Base-by-base conservation (phyloP, 2,797 vertebrate genomes). In the Ptychadena robeensis region DNA sequence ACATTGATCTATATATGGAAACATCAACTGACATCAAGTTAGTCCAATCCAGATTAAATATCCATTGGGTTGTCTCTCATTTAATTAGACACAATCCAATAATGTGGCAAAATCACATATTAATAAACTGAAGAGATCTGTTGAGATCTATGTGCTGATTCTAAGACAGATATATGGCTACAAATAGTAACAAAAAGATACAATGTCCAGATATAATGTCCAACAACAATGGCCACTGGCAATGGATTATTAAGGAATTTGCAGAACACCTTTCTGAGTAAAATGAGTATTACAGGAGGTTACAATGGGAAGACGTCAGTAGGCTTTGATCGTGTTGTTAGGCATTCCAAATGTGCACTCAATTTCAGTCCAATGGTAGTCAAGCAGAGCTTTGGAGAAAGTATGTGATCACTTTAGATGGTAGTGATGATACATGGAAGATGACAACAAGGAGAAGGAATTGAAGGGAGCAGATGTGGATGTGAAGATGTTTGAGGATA, bases 401-500 rank as follows among this genome's bases (percentile, higher is more conserved):
- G 27, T 61, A 61, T 9, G 25, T 61, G 25, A 14, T 61, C 59
- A 61, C 59, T 61, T 61, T 25, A 61, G 44, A 15, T 53, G 44
- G 22, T 53, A 22, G 44, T 27, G 59, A 61, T 28, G 59, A 61
- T 61, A 28, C 25, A 61, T 10, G 7, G 59, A 28, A 11, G 59
- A 61, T 28, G 59, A n/a, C 27, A 28, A 61, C 4, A 53, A 53
- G 44, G 15, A 53, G 44, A 53, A 22, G 44, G 5, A 53, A 53
- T 6, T 53, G 44, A 53, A 22, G 15, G 44, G 44, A 53, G 15
- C 4, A 53, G 15, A 61, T 61, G 15, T 25, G 27, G 59, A 61
- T 61, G 59, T 61, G 25, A 9, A 61, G 59, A 61, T 61, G 25
- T 61, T 61, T 61, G 59, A 61, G 27, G 59, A 61, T 61, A 27